Percentiles rank a stretch among this genome's conserved stretches.
These are phyloP conservation scores for Achatina immaculata DNA, from an alignment of 1,140 invertebrate species.

Conservation along the genomic window DNA sequence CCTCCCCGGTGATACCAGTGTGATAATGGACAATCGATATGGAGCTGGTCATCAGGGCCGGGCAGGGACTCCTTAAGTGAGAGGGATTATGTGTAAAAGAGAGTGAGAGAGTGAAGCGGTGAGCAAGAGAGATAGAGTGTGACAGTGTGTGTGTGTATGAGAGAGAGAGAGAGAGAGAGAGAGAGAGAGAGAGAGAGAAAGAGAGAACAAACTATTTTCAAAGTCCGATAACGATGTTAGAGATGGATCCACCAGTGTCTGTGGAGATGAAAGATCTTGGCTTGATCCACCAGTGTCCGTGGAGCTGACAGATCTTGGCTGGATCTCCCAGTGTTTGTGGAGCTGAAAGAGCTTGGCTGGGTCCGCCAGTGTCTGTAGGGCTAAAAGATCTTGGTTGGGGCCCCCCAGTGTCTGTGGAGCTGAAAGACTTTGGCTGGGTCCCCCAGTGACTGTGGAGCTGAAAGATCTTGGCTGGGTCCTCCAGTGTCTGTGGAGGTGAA, in stretches of 20 bases:
- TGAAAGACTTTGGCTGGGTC: conserved; percentile 39
- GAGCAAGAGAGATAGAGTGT: too few relatives aligned
- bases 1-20: too few relatives aligned
- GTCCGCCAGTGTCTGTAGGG: conserved; percentile 40
- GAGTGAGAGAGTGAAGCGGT: too few relatives aligned
- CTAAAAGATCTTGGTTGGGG: neutral
- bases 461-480: neutral
- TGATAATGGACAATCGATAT: too few relatives aligned
- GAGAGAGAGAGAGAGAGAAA: conserved; percentile 46
- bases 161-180: too few relatives aligned
- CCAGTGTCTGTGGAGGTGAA: conserved; percentile 47
- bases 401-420: conserved; percentile 43
- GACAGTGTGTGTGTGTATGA: too few relatives aligned
- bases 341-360: conserved; percentile 42
- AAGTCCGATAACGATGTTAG: conserved; percentile 41
- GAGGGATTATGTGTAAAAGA: conserved; percentile 30
- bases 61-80: conserved; percentile 28
- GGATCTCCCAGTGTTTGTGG: conserved; percentile 35
- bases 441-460: conserved; percentile 39
- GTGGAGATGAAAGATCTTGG: neutral
- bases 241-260: neutral
- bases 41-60: conserved; percentile 12
- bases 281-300: neutral
- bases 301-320: neutral
- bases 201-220: too few relatives aligned